Conservation (phyloP, 2,888 invertebrate genomes). For the Nemoura dubitans region DNA sequence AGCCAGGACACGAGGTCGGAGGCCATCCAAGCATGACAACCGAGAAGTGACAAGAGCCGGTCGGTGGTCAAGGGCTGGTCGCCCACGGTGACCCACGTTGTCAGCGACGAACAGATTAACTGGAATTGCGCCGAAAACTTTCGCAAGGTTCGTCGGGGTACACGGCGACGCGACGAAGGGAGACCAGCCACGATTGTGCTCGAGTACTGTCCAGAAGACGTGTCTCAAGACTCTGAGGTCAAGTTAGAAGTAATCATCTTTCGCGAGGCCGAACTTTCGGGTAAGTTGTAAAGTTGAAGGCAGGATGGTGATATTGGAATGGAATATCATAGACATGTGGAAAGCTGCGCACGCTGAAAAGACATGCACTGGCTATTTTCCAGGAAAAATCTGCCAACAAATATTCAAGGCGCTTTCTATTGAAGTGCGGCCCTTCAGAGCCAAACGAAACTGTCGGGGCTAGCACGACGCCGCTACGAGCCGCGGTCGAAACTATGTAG, state of each 20-base stretch:
- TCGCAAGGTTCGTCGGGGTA: neutral
- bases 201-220: neutral
- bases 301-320: neutral
- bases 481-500: neutral
- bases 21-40: slow-evolving; percentile 17
- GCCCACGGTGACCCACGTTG: neutral
- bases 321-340: neutral
- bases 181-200: neutral
- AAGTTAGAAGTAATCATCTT: slow-evolving; percentile 28
- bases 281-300: slow-evolving; percentile 32
- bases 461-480: neutral
- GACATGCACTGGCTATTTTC: neutral
- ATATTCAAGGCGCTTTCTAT: neutral
- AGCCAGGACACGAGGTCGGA: neutral
- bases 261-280: neutral
- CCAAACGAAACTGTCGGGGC: neutral
- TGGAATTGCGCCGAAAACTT: slow-evolving; percentile 23
- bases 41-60: slow-evolving; percentile 32
- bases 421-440: slow-evolving; percentile 4
- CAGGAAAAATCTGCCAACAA: neutral
- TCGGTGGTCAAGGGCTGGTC: slow-evolving; percentile 26
- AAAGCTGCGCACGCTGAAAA: neutral
- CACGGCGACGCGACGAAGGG: neutral
- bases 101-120: slow-evolving; percentile 21
- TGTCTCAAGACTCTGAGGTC: neutral